Conservation (phyloP, 2,113 vertebrate species). For the Paradisaea rubra region DNA sequence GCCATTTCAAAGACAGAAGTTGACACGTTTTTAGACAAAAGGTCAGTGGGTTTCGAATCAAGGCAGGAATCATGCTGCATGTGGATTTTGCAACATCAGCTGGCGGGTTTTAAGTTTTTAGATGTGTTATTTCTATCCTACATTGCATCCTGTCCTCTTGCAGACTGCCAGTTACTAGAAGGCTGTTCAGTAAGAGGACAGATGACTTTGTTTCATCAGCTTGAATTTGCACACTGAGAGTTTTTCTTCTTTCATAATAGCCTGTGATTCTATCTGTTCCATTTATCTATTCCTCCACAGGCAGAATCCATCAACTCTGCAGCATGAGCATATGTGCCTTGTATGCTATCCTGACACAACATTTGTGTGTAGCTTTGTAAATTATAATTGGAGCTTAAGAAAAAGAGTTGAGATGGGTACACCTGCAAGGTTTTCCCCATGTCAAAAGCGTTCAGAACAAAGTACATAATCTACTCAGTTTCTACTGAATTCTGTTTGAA, state of each 20-base stretch:
- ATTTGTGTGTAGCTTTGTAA: not conserved
- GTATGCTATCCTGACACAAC: not conserved
- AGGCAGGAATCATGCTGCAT: not conserved
- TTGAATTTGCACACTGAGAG: not conserved
- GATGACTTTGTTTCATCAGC: not conserved
- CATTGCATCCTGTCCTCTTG: not conserved
- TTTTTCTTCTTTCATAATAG: not conserved
- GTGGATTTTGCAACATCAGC: not conserved
- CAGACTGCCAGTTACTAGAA: not conserved
- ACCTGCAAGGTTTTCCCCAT: not conserved
- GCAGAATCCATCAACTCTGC: not conserved
- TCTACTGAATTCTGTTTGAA: not conserved
- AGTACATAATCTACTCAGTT: not conserved
- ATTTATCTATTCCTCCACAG: not conserved
- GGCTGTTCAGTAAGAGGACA: not conserved
- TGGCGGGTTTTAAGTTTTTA: not conserved
- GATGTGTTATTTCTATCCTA: not conserved
- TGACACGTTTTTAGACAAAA: not conserved
- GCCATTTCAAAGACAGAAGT: not conserved
- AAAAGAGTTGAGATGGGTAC: not conserved
- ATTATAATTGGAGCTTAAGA: not conserved
- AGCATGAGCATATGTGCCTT: not conserved
- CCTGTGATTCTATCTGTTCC: not conserved
- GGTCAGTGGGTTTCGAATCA: not conserved
- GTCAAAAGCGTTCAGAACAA: not conserved